Base-by-base conservation (phyloP, 1,140 invertebrate species). In the Rhyzopertha dominica region DNA sequence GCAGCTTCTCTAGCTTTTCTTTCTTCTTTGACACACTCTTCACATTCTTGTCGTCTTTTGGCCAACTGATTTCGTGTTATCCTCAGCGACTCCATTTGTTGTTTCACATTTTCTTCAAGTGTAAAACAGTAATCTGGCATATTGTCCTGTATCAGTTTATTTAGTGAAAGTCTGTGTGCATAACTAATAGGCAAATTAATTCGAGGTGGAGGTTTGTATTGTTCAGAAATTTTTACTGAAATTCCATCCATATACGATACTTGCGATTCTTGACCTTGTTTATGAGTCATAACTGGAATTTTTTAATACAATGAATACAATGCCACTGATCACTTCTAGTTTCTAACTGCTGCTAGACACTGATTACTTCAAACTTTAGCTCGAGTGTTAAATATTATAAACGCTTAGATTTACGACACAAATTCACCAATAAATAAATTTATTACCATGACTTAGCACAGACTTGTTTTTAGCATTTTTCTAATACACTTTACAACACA, bases 181-280 rank as follows among this genome's bases (percentile, higher is more conserved):
- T 82, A 77, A 49, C 75, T 76, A 46, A 80, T 77, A 29, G 84
- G 80, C 51, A 88, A 63, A 48, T 79, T 75, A 34, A 87, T 79
- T 67, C 76, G 76, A 42, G 78, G 77, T 12, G 86, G 86, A 43
- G 84, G 81, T 67, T 87, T 85, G 56, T 87, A 90, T 48, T 81
- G 83, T 69, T 90, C 85, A 31, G 84, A 81, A 64, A 92, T 90
- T 75, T 90, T 90, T 29, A 92, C 87, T 43, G 85, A 80, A 48
- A 90, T 79, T 50, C 81, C 84, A 68, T 90, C 87, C 79, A 88
- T 82, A 53, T 79, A 85, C 48, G 43, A 49, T 19, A 29, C 34
- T 18, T 47, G 46, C 18, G 34, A 18, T 5, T 51, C 43, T 37
- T 42, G 29, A 45, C 29, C 32, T 34, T 36, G 24, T 39, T 49